Percentiles rank a stretch among this genome's conserved stretches.
Evolutionary conservation across 1,140 invertebrate species (phyloP).

Genomic region (Phortica variegata): DNA sequence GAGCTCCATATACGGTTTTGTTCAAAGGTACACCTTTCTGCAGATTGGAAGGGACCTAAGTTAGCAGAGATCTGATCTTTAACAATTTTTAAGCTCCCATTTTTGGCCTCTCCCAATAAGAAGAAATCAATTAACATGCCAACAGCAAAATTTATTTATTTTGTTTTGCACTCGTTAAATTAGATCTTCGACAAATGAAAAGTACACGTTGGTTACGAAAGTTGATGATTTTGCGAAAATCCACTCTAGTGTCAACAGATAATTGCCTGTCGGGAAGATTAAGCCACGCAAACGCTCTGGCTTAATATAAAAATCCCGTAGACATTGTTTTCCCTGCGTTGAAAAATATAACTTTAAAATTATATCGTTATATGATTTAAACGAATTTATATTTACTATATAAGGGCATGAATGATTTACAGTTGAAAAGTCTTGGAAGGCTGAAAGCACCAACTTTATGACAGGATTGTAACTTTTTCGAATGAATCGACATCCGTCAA

Average conservation of each 20-base stretch:
- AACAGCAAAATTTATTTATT: no score
- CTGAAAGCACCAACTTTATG: conserved; percentile 8
- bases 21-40: no score
- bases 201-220: conserved; percentile 23
- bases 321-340: conserved; percentile 19
- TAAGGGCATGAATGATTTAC: conserved; percentile 33
- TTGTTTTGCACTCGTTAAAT: no score
- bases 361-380: background rate
- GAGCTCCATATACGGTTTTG: no score
- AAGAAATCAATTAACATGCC: no score
- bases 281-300: background rate
- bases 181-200: conserved; percentile 16
- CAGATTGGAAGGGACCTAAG: no score
- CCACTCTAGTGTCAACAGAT: conserved; percentile 19
- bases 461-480: conserved; percentile 14
- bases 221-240: conserved; percentile 13
- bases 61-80: no score
- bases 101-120: no score
- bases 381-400: conserved; percentile 12
- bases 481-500: conserved; percentile 28
- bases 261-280: conserved; percentile 19
- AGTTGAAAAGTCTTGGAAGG: conserved; percentile 26
- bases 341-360: background rate
- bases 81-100: no score
- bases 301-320: conserved; percentile 19